Conservation (phyloP, 2,888 invertebrate genomes). For the Xylota segnis region DNA sequence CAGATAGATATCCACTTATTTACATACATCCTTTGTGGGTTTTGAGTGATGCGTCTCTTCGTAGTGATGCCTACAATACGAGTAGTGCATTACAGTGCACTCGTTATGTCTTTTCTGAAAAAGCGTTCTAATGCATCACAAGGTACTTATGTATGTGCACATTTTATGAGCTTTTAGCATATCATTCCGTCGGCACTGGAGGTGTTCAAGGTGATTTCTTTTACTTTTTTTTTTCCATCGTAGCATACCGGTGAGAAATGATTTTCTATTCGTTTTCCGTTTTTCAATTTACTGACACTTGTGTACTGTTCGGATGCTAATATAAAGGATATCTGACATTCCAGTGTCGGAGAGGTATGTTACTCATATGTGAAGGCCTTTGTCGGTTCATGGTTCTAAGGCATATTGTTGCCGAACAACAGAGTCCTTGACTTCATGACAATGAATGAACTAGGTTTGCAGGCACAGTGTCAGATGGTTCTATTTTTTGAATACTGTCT, state of each 20-base stretch:
- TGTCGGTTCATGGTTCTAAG: background rate
- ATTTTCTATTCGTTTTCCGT: constrained; percentile 19
- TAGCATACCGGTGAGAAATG: constrained; percentile 5
- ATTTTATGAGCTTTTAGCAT: constrained; percentile 35
- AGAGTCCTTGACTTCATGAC: constrained; percentile 33
- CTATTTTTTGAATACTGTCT: background rate
- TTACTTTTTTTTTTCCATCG: too few species aligned
- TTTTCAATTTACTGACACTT: constrained; percentile 52
- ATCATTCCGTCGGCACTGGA: background rate
- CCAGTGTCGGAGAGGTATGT: background rate
- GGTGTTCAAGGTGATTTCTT: constrained; percentile 31
- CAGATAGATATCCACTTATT: constrained; percentile 4
- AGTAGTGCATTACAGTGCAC: background rate
- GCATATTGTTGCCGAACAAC: background rate
- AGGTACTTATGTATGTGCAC: constrained; percentile 3
- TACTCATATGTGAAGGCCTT: background rate
- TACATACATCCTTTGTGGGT: background rate
- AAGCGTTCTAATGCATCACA: constrained; percentile 12
- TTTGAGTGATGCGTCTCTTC: constrained; percentile 23
- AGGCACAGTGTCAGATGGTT: background rate
- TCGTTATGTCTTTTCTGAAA: background rate
- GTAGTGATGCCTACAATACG: constrained; percentile 12
- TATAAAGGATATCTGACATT: constrained; percentile 33
- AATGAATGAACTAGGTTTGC: constrained; percentile 13
- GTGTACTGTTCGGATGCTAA: constrained; percentile 12